Base-by-base conservation (phyloP, 2,797 vertebrate species). In the Trichosurus vulpecula region DNA sequence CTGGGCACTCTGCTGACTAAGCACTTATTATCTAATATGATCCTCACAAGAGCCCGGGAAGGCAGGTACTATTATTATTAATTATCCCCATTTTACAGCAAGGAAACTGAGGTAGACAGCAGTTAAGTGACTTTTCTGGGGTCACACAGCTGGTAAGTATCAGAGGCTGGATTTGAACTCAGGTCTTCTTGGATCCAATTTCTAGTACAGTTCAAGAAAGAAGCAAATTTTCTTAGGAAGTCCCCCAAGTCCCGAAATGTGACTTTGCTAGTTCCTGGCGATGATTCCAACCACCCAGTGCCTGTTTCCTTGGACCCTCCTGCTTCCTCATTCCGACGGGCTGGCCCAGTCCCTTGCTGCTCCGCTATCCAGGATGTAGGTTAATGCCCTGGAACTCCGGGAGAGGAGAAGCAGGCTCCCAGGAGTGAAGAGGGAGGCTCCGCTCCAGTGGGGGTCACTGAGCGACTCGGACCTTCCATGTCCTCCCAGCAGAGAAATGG, bases 271-370 rank as follows among this genome's bases (percentile, higher is more conserved):
- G 54, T 22, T 22, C 22, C 54, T 55, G 54, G 54, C 51, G 57
- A 61, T 96, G 96, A 97, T 96, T 94, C 96, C 94, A 94, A 97
- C 97, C 97, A 96, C 97, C 96, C 96, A 97, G 96, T 94, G 96
- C 96, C 95, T 93, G 2, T 95, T 96, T 29, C 56, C 56, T 57
- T 52, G 94, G 94, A 95, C 94, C 96, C 96, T 97, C 97, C 97
- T 12, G 2, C 96, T 96, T 29, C 56, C 56, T 57, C 56, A 2
- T 56, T 57, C 25, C 6, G 6, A 0, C 25, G 8, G 96, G 96
- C 97, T 97, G 97, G 97, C 91, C 97, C 95, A 92, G 94, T 91
- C 96, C 92, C 95, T 95, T 94, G 95, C 91, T 93, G 91, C 91
- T 96, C 53, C 0, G 97, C 93, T 92, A 95, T 91, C 57, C 90